Base-by-base conservation (phyloP, 2,797 vertebrate genomes). In the Geotrypetes seraphini region DNA sequence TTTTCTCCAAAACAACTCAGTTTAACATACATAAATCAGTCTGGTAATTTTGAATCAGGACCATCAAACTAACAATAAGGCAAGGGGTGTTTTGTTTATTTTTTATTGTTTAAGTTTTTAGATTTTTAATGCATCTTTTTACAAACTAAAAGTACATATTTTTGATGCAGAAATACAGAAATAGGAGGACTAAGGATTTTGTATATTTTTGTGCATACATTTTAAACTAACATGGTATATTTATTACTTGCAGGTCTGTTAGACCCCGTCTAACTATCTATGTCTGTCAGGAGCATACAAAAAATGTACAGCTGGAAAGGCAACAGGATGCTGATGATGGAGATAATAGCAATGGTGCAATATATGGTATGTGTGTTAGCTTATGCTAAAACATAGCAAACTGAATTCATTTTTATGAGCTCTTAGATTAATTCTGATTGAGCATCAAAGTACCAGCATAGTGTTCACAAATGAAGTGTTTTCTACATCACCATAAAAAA, bases 201-300 rank as follows among this genome's bases (percentile, higher is more conserved):
- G 21, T 6, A 11, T n/a, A 7, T 8, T n/a, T n/a, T n/a, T n/a
- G n/a, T 12, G 23, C 29, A 21, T 2, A 0, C 1, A 1, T 5
- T n/a, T n/a, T n/a, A 26, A 13, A 3, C 16, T 47, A n/a, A 26
- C 0, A 0, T 0, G 6, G 3, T 19, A n/a, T n/a, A n/a, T 38
- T 31, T 61, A 34, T 51, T 38, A n/a, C 8, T 30, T 60, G 35
- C 63, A 97, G 94, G 77, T 89, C 89, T 1, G 85, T 97, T 42
- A 81, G 84, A 73, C 94, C 94, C 50, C 86, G 92, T 40, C 56
- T 97, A 66, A 97, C 92, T 0, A 75, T 97, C 58, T 97, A 97
- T 0, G 87, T 97, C 57, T 95, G 92, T 70, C 89, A 91, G 74
- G 92, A 94, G 54, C 74, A 78, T 22, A 54, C 83, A 7, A 75